Base-by-base conservation (phyloP, 2,113 vertebrate genomes). In the Chinchilla lanigera region DNA sequence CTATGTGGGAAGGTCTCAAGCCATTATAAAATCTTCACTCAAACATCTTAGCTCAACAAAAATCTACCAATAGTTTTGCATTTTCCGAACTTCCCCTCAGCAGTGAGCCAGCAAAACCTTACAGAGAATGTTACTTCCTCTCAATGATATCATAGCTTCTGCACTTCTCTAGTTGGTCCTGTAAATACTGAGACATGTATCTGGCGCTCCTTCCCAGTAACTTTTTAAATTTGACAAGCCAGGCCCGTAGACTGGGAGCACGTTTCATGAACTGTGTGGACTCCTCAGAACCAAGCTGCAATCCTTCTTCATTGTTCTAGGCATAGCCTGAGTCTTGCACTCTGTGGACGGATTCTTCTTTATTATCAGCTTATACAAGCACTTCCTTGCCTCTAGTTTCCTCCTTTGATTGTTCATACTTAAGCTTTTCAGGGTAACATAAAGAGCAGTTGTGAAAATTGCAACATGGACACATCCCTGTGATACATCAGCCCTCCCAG, bases 101-200 rank as follows among this genome's bases (percentile, higher is more conserved):
- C 41, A 85, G 7, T 75, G 63, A 33, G 19, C 30, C 19, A 54
- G 35, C 28, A 63, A 88, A 94, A 7, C 26, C 47, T 86, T 93
- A 85, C 3, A 24, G 56, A 80, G 33, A 60, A 52, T 17, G 10
- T 93, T 93, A 41, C 41, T 77, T 67, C 85, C 88, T 85, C 41
- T 58, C 88, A 69, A 84, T 65, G 61, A 69, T 67, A 85, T 73
- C 86, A 73, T 73, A 96, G 52, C 38, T 93, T 95, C 54, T 97
- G 47, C 47, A 13, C 16, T 22, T 95, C 28, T 93, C 78, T 90
- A 96, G 83, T 92, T 85, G 75, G 47, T 71, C 69, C 63, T 20
- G 35, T 95, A 93, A 14, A 82, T 52, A 20, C 82, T 60, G 69
- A 93, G 67, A 87, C 58, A 63, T 54, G 6, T 87, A 35, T 83